Base-by-base conservation (phyloP, 2,113 vertebrate species). In the Malaclemys terrapin region DNA sequence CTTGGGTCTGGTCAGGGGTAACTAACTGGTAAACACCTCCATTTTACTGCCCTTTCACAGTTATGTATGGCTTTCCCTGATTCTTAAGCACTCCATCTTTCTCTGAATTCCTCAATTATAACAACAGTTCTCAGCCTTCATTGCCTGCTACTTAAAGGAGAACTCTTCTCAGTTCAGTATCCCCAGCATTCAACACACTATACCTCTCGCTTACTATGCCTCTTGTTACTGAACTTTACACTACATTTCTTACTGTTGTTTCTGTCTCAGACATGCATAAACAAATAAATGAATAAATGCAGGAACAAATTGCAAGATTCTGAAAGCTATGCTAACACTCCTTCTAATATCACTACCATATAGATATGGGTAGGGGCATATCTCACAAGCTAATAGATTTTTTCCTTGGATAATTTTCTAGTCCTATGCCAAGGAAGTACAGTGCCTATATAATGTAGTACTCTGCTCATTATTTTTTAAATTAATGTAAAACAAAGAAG, bases 61-160 rank as follows among this genome's bases (percentile, higher is more conserved):
- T 12, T 42, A 42, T 45, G 72, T 45, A 42, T 45, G 20, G 42
- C n/a, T 45, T 76, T n/a, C 22, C 22, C 38, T 38, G 69, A 42
- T 16, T 75, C 69, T 42, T 11, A 75, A 75, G 65, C 57, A 4
- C n/a, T 4, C 62, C 38, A 27, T 20, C 19, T n/a, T 29, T 65
- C 19, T 6, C 47, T 35, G 27, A 62, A 22, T 54, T 62, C 54
- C 80, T 89, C 0, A 0, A 3, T 3, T 49, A 65, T 29, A 87
- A 87, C n/a, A 78, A n/a, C 9, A 54, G 29, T 31, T 57, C 20
- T 45, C 79, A 49, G 31, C 35, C 88, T 35, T 27, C 22, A 25
- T 38, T 72, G 88, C 31, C 4, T 6, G 42, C 12, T 76, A 12
- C 29, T 90, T 56, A 35, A 85, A 65, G 79, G 14, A 86, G 86